Conservation (phyloP, 2,797 vertebrate genomes). For the Cyprinodon diabolis region DNA sequence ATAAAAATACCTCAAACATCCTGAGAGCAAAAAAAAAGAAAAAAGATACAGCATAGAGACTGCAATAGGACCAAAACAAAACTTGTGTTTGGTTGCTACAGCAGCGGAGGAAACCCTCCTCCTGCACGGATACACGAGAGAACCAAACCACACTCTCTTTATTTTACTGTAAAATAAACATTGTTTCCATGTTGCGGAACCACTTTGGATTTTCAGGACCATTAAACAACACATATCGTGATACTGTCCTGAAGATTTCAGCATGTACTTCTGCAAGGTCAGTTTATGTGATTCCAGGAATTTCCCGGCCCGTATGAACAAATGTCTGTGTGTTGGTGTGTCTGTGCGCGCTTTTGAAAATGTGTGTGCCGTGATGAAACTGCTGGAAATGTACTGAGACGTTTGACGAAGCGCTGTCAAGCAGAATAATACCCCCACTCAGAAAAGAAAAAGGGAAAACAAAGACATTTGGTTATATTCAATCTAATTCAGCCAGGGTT, state of each 20-base stretch:
- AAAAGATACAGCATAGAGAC: slow-evolving; percentile 12
- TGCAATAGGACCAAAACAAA: slow-evolving; percentile 74
- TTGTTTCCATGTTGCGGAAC: slow-evolving; percentile 39
- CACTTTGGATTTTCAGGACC: slow-evolving; percentile 54
- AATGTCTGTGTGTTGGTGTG: slow-evolving; percentile 9
- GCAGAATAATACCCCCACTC: neutral
- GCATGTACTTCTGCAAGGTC: slow-evolving; percentile 26
- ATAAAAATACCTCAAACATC: slow-evolving; percentile 29
- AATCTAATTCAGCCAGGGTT: neutral
- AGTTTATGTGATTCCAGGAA: slow-evolving; percentile 55
- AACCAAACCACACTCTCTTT: slow-evolving; percentile 63
- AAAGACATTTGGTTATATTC: neutral
- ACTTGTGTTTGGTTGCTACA: slow-evolving; percentile 75
- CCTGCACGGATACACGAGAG: slow-evolving; percentile 61
- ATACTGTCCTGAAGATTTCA: slow-evolving; percentile 58
- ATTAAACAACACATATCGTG: slow-evolving; percentile 53
- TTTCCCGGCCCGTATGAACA: slow-evolving; percentile 22
- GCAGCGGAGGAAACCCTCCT: slow-evolving; percentile 64
- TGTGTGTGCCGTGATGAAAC: slow-evolving; percentile 47
- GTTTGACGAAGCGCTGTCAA: slow-evolving; percentile 25
- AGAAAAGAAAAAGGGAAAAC: neutral
- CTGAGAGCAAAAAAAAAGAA: slow-evolving; percentile 25
- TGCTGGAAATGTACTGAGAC: slow-evolving; percentile 35
- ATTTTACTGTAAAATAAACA: slow-evolving; percentile 50
- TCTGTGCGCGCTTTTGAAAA: slow-evolving; percentile 20